Base-by-base conservation (phyloP, 2,113 vertebrate species). In the Atrichornis clamosus region DNA sequence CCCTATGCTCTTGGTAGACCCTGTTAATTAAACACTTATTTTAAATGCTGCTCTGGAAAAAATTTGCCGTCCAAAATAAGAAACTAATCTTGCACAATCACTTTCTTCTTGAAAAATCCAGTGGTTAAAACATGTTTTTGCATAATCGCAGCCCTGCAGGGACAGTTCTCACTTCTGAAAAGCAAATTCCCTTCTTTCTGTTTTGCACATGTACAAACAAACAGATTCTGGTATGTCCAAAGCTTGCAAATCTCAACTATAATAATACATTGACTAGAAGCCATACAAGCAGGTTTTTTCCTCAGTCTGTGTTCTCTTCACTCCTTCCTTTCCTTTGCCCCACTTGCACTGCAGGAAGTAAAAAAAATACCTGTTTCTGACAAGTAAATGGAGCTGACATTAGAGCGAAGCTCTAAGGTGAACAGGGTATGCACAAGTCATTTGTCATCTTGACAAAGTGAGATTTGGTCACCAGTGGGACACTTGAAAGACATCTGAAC, bases 401-500 rank as follows among this genome's bases (percentile, higher is more conserved):
- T 74, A 68, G 64, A 69, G 83, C 2, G 2, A 94, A 96, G 12
- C 76, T 88, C 8, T 56, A 72, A 94, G 92, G 89, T 62, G 42
- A 87, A 93, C 22, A 33, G 67, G 77, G 82, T 89, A 96, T 91
- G 95, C 5, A 3, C 46, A 94, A 94, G 64, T 81, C 90, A 98
- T 97, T 97, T 97, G 96, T 98, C 97, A 97, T 98, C 93, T 89
- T 98, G 97, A 98, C 97, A 97, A 97, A 98, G 91, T 89, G 95
- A 97, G 96, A 97, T 97, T 96, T 73, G 35, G 96, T 97, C 97
- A 97, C 96, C 95, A 64, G 87, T 95, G 95, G 97, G 97, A 97
- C 95, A 93, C 79, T 95, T 95, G 93, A 96, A 97, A 98, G 96
- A 96, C 96, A 97, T 97, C 91, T 97, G 95, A 93, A 97, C 35